Conservation (phyloP, 2,888 invertebrate genomes). For the Microplitis manilae region DNA sequence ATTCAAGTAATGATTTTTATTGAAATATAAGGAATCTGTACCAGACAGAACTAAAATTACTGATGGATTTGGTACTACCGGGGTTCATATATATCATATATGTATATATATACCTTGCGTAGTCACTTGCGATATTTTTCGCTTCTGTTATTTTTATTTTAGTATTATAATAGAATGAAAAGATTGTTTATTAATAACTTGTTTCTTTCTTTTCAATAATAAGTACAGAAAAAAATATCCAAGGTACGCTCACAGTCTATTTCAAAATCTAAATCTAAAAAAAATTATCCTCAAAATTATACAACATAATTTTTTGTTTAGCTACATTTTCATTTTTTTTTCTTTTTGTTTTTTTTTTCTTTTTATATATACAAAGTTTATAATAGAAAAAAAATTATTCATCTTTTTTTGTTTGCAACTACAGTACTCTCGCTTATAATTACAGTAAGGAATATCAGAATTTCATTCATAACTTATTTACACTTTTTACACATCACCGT, state of each 20-base stretch:
- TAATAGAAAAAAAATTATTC: slow-evolving; percentile 14
- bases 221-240: slow-evolving; percentile 69
- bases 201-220: slow-evolving; percentile 54
- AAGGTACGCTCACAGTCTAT: slow-evolving; percentile 70
- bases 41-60: slow-evolving; percentile 73
- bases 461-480: slow-evolving; percentile 58
- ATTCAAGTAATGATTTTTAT: slow-evolving; percentile 70
- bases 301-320: slow-evolving; percentile 9
- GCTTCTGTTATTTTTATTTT: slow-evolving; percentile 13
- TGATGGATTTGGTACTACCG: slow-evolving; percentile 71
- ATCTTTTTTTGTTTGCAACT: slow-evolving; percentile 14
- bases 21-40: slow-evolving; percentile 72
- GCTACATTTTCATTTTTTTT: background rate
- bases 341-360: slow-evolving; percentile 5
- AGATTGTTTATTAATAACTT: slow-evolving; percentile 23
- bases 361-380: slow-evolving; percentile 12
- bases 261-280: slow-evolving; percentile 66
- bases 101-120: slow-evolving; percentile 39
- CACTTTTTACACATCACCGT: slow-evolving; percentile 63
- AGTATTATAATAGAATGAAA: background rate
- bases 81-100: slow-evolving; percentile 66
- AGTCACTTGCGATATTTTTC: slow-evolving; percentile 24
- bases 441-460: slow-evolving; percentile 29
- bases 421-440: slow-evolving; percentile 30
- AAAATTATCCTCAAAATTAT: slow-evolving; percentile 9